Conservation (phyloP, 1,140 invertebrate species). For the Bombus balteatus region DNA sequence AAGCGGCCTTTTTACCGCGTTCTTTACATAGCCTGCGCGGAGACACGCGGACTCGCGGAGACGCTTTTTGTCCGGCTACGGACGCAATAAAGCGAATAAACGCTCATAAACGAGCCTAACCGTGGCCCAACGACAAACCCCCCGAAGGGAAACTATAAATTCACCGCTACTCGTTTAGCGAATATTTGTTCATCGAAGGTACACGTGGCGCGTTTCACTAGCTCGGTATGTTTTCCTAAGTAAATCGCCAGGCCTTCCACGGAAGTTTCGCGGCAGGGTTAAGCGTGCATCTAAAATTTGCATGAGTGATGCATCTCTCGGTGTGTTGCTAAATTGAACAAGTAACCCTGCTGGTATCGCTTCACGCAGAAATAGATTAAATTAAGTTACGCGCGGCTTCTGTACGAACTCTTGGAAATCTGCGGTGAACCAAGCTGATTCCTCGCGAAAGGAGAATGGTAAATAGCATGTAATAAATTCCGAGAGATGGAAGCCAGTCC, state of each 20-base stretch:
- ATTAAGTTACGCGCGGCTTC: constrained; percentile 27
- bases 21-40: not conserved
- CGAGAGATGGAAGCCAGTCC: not conserved
- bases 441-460: not conserved
- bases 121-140: no score
- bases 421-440: not conserved
- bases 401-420: not conserved
- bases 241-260: not conserved
- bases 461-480: not conserved
- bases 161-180: constrained; percentile 8
- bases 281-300: constrained; percentile 35
- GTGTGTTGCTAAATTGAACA: constrained; percentile 39
- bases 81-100: constrained; percentile 28
- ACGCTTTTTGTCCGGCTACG: constrained; percentile 7
- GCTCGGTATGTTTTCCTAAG: not conserved
- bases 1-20: constrained; percentile 16
- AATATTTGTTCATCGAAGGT: not conserved
- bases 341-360: constrained; percentile 35
- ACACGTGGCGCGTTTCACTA: constrained; percentile 14
- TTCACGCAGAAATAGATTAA: constrained; percentile 32
- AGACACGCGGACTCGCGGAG: not conserved
- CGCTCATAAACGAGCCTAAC: not conserved
- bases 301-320: constrained; percentile 34
- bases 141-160: not conserved
- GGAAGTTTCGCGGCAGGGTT: not conserved